phyloP scores from a whole-genome alignment of 2,888 invertebrate species.

The Unio delphinus region DNA sequence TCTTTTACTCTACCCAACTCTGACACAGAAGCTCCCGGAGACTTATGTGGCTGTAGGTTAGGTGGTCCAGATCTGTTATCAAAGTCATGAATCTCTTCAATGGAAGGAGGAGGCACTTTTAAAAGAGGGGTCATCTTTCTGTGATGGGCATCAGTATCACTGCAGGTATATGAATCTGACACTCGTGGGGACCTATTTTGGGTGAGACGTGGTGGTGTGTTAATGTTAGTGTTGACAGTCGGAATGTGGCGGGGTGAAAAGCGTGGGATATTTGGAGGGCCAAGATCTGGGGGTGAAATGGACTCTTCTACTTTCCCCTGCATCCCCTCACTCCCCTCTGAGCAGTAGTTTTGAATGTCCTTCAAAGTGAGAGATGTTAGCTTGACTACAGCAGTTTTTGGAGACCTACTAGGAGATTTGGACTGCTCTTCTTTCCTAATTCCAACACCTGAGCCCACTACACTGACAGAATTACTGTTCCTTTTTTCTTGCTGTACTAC shows the following conservation, averaged over 20 bases:
- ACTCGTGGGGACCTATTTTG: conserved; percentile 32
- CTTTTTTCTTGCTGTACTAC: conserved; percentile 2
- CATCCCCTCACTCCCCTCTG: conserved; percentile 17
- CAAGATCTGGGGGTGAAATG: conserved; percentile 41
- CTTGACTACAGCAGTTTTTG: conserved; percentile 44
- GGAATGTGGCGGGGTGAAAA: conserved; percentile 5
- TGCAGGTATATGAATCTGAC: conserved; percentile 13
- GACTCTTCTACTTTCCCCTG: conserved; percentile 3
- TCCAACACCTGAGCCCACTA: background rate
- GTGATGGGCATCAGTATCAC: too few species aligned
- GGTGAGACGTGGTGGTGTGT: conserved; percentile 26
- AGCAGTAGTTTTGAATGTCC: conserved; percentile 38
- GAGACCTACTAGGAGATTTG: conserved; percentile 1
- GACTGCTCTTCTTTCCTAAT: conserved; percentile 2
- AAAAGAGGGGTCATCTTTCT: too few species aligned
- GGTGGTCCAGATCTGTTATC: too few species aligned
- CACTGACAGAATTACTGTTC: background rate
- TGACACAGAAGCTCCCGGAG: conserved; percentile 3
- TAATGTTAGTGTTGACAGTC: conserved; percentile 1
- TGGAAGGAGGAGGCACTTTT: too few species aligned
- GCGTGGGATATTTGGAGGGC: conserved; percentile 36
- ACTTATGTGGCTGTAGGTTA: too few species aligned
- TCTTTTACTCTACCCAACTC: background rate
- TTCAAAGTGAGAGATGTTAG: conserved; percentile 31
- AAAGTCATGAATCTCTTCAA: too few species aligned